These are phyloP conservation scores for Nephrotoma guestfalica DNA, from an alignment of 2,888 invertebrate genomes.

Conservation along the genomic window DNA sequence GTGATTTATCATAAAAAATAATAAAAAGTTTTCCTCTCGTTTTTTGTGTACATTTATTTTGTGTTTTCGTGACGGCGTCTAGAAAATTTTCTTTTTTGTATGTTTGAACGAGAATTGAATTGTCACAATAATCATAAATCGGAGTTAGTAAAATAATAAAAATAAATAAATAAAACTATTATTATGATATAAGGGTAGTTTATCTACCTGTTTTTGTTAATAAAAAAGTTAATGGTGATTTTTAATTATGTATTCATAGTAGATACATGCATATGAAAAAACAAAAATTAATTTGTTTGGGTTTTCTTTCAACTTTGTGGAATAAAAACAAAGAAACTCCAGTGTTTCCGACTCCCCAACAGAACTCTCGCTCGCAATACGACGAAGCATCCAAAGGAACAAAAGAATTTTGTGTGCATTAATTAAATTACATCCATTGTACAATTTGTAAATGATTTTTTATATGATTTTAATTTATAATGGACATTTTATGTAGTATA, in stretches of 20 bases:
- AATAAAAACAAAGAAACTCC: not conserved
- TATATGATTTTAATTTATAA: not conserved
- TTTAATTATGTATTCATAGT: not conserved
- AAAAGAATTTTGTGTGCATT: not conserved
- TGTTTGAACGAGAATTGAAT: not conserved
- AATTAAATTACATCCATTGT: not conserved
- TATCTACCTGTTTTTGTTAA: not conserved
- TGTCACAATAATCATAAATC: not conserved
- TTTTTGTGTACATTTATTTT: not conserved
- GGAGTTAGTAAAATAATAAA: not conserved
- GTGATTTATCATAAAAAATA: not conserved
- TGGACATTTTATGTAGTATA: not conserved
- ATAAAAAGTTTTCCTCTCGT: not conserved
- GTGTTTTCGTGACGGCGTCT: slow-evolving; percentile 3
- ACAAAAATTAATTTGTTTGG: not conserved
- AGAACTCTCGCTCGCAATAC: not conserved
- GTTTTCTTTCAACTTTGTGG: not conserved
- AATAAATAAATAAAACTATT: not conserved
- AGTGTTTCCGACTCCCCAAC: not conserved
- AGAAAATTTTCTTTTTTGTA: not conserved
- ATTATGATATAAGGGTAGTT: not conserved
- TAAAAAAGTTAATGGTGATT: not conserved
- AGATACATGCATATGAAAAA: not conserved
- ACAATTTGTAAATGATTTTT: not conserved
- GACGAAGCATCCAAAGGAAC: not conserved